phyloP scores from a whole-genome alignment of 2,888 invertebrate species.

The Spilosoma lubricipeda region DNA sequence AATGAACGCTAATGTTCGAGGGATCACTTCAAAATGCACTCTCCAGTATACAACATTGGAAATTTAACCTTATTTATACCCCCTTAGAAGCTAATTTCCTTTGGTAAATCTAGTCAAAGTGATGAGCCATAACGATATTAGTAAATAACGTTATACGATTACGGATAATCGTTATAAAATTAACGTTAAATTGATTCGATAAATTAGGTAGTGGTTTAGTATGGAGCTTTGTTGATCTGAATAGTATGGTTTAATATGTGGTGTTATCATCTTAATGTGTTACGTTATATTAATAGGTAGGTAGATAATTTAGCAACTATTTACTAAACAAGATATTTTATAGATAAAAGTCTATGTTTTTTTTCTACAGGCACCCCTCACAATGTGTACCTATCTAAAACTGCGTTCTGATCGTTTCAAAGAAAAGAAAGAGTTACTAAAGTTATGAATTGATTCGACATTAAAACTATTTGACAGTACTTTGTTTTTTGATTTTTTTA shows the following conservation, averaged over 20 bases:
- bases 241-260: neutral
- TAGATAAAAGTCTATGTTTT: too few species aligned
- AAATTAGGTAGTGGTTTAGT: slow-evolving; percentile 43
- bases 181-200: slow-evolving; percentile 54
- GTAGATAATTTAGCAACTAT: too few species aligned
- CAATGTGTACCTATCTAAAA: too few species aligned
- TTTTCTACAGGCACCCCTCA: too few species aligned
- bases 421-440: too few species aligned
- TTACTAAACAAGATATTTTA: too few species aligned
- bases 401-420: too few species aligned
- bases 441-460: too few species aligned
- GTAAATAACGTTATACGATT: slow-evolving; percentile 47
- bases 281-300: too few species aligned
- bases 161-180: slow-evolving; percentile 53
- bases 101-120: slow-evolving; percentile 19
- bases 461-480: too few species aligned
- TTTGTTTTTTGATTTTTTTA: too few species aligned
- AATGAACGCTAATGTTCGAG: slow-evolving; percentile 28
- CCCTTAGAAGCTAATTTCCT: slow-evolving; percentile 1
- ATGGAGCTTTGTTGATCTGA: slow-evolving; percentile 19
- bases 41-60: neutral
- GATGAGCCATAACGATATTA: slow-evolving; percentile 39
- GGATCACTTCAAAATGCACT: slow-evolving; percentile 25
- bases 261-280: neutral
- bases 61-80: neutral